These are phyloP conservation scores for Tetramorium simillimum DNA, from an alignment of 1,140 invertebrate genomes.

Conservation along the genomic window DNA sequence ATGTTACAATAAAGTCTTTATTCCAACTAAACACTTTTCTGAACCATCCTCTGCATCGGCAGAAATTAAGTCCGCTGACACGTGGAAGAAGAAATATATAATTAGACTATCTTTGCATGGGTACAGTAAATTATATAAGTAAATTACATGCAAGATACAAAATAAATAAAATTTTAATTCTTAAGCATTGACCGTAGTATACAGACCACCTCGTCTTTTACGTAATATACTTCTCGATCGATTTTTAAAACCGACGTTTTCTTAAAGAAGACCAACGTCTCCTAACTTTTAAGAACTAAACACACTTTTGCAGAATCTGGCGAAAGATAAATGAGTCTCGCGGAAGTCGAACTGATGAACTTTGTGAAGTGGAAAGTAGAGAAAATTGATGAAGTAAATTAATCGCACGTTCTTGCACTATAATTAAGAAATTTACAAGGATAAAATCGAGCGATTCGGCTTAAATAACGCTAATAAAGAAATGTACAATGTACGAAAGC, in stretches of 20 bases:
- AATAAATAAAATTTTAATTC: background rate
- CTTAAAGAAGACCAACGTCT: background rate
- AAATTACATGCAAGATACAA: background rate
- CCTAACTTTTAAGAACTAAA: background rate
- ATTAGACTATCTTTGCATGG: background rate
- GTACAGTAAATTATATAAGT: background rate
- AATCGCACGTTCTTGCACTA: background rate
- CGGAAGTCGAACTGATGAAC: background rate
- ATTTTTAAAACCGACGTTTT: background rate
- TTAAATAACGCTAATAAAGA: too few species aligned
- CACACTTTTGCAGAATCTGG: background rate
- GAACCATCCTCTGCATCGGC: background rate
- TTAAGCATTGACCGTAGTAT: background rate
- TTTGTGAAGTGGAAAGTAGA: background rate
- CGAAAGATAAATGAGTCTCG: background rate
- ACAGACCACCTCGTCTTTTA: background rate
- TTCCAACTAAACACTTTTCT: conserved; percentile 60
- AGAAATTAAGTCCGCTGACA: background rate
- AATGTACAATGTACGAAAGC: too few species aligned
- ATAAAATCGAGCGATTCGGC: too few species aligned
- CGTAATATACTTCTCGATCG: background rate
- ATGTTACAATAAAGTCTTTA: conserved; percentile 75
- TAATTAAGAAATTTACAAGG: background rate
- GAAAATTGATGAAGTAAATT: background rate
- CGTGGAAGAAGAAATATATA: background rate